Evolutionary conservation across 1,140 invertebrate genomes (phyloP).

Genomic region (Eciton burchellii): DNA sequence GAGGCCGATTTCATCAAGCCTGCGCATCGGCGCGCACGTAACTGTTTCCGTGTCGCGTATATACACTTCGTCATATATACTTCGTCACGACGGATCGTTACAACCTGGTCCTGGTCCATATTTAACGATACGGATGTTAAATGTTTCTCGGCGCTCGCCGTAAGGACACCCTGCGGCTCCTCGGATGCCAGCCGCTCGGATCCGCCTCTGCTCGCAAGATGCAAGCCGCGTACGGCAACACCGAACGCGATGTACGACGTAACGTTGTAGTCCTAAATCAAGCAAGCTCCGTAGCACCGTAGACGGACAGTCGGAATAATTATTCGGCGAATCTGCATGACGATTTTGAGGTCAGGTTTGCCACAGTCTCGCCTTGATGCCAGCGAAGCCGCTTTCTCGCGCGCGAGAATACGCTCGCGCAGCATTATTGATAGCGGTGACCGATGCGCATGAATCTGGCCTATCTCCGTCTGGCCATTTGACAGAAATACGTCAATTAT

Average conservation of each 20-base stretch:
- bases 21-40: neutral
- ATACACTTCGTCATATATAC: constrained; percentile 15
- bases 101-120: constrained; percentile 51
- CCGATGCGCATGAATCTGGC: constrained; percentile 36
- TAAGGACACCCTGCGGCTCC: constrained; percentile 43
- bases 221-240: constrained; percentile 34
- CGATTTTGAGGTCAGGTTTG: constrained; percentile 83
- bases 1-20: neutral
- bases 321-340: constrained; percentile 83
- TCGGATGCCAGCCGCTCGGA: constrained; percentile 23
- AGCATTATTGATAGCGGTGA: constrained; percentile 46
- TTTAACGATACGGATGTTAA: constrained; percentile 70
- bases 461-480: constrained; percentile 17
- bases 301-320: constrained; percentile 82
- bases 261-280: constrained; percentile 71
- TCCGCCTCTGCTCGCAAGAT: constrained; percentile 41
- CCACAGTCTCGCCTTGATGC: constrained; percentile 5
- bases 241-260: constrained; percentile 11
- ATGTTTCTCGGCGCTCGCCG: constrained; percentile 57
- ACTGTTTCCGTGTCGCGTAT: neutral
- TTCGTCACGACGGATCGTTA: constrained; percentile 19
- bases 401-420: constrained; percentile 31
- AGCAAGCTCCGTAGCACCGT: constrained; percentile 64
- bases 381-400: neutral
- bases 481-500: constrained; percentile 53